Evolutionary conservation across 2,113 vertebrate genomes (phyloP).

Genomic region (Panurus biarmicus): DNA sequence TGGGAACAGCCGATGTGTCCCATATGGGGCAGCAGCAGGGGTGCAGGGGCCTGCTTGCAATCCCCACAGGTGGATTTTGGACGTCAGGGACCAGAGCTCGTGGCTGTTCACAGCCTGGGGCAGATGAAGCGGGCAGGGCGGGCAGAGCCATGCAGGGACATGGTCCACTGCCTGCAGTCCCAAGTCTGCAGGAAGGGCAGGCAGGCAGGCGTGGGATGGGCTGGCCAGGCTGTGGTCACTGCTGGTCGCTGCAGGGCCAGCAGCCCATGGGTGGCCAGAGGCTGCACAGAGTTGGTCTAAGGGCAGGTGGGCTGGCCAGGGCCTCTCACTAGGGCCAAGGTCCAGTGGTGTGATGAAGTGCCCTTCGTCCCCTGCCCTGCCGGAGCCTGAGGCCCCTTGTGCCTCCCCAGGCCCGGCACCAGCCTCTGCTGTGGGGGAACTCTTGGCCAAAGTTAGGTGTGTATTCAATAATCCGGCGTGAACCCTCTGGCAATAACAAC

Average conservation of each 20-base stretch:
- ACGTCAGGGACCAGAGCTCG: fast-evolving
- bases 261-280: neutral
- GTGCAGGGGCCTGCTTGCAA: neutral
- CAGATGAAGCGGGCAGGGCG: neutral
- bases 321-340: neutral
- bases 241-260: neutral
- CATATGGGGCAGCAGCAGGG: neutral
- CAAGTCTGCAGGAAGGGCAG: neutral
- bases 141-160: neutral
- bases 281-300: neutral
- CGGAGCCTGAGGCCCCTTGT: neutral
- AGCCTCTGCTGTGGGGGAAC: neutral
- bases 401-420: neutral
- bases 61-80: neutral
- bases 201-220: neutral
- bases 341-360: neutral
- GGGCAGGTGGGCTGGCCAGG: neutral
- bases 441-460: neutral
- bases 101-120: neutral
- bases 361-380: neutral
- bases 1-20: neutral
- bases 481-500: neutral
- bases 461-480: fast-evolving
- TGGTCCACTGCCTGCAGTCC: fast-evolving
- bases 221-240: neutral